Evolutionary conservation across 2,113 vertebrate genomes (phyloP).

Genomic region (Nannobrachium achirus): DNA sequence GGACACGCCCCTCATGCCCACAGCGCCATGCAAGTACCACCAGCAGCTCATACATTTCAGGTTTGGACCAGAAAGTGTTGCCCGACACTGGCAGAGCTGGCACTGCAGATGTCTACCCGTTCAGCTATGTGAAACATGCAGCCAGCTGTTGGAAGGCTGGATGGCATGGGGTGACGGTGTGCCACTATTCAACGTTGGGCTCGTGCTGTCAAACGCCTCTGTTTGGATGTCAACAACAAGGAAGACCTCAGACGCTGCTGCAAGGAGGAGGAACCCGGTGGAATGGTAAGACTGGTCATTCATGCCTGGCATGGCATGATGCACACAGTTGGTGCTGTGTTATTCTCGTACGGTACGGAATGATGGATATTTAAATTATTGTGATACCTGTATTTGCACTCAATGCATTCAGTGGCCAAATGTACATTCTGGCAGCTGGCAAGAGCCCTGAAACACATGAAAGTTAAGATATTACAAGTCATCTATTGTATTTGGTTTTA

Average conservation of each 20-base stretch:
- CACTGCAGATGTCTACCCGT: not conserved
- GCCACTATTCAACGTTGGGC: conserved; percentile 11
- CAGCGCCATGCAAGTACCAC: conserved; percentile 22
- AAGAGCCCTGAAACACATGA: no score
- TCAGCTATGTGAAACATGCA: not conserved
- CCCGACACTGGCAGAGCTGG: not conserved
- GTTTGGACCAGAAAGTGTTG: not conserved
- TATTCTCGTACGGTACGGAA: no score
- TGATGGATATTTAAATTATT: no score
- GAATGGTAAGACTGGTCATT: conserved; percentile 65
- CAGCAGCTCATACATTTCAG: not conserved
- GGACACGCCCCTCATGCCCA: conserved; percentile 3
- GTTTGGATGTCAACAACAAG: conserved; percentile 29
- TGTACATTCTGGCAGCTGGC: no score
- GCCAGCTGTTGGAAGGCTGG: not conserved
- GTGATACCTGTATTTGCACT: no score
- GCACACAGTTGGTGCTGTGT: no score
- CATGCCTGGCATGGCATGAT: no score
- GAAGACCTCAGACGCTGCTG: conserved; percentile 33
- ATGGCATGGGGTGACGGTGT: no score
- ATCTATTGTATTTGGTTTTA: no score
- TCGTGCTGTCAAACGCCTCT: not conserved
- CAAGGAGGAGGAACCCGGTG: conserved; percentile 24
- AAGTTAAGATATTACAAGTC: no score
- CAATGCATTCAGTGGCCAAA: no score